These are phyloP conservation scores for Oenanthe oenanthe DNA, from an alignment of 2,113 vertebrate species.

Conservation along the genomic window DNA sequence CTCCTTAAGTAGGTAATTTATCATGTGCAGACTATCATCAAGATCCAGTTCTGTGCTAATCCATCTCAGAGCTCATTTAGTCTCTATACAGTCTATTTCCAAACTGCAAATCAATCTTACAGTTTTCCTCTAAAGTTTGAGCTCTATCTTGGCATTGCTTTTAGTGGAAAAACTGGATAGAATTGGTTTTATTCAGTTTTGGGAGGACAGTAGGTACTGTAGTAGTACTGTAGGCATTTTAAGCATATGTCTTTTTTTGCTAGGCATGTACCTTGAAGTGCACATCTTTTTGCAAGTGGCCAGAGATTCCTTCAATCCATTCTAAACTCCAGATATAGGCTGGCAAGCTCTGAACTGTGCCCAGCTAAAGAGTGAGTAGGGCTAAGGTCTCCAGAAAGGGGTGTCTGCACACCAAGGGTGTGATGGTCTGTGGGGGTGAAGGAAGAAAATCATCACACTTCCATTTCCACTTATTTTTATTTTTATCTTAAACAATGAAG, in stretches of 20 bases:
- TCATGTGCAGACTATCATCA: conserved; percentile 20
- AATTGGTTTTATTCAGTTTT: not conserved
- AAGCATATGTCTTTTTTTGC: not conserved
- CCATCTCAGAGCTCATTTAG: conserved; percentile 23
- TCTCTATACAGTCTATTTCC: conserved; percentile 13
- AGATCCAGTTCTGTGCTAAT: conserved; percentile 40
- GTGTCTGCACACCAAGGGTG: not conserved
- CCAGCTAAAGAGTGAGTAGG: not conserved
- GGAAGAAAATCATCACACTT: not conserved
- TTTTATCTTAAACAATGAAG: not conserved
- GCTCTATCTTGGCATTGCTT: not conserved
- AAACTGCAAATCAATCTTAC: conserved; percentile 19
- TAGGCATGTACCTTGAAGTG: not conserved
- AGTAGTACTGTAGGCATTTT: not conserved
- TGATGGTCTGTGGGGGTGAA: rapidly evolving
- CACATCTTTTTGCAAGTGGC: not conserved
- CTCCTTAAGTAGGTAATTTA: conserved; percentile 26
- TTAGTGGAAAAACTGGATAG: not conserved
- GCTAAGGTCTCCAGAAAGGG: not conserved
- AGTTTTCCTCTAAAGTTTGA: not conserved
- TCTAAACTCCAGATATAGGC: not conserved
- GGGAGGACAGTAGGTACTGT: not conserved
- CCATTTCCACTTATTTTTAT: not conserved
- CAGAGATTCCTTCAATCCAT: not conserved
- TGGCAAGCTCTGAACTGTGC: not conserved